Base-by-base conservation (phyloP, 2,797 vertebrate species). In the Manis crassicaudata region DNA sequence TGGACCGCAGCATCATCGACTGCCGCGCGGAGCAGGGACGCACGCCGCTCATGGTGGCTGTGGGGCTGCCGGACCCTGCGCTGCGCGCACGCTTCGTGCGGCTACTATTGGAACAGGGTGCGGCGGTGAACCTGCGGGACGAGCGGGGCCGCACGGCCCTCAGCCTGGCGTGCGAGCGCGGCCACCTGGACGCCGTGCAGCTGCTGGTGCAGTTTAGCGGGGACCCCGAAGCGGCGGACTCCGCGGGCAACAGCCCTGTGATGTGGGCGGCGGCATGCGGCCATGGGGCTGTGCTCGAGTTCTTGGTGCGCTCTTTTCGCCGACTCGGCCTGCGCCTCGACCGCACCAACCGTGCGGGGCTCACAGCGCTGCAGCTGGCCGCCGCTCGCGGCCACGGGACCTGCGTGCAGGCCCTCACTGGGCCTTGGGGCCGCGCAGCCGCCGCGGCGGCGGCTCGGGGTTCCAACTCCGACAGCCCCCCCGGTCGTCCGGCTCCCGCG, bases 1-100 rank as follows among this genome's bases (percentile, higher is more conserved):
- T 99, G 98, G 99, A 99, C 37, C 99, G 99, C 43, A 99, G 99
- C 92, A 99, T 99, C 94, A 99, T 99, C 96, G 99, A 99, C 98
- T 99, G 99, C 3, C 99, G 99, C 84, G 98, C 99, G 0, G 99
- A 99, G 94, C 99, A 99, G 96, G 99, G 98, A 92, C 99, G 99
- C 90, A 99, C 99, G 12, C 99, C 99, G 1, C 99, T 99, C 79
- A 99, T 99, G 99, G 98, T 98, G 12, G 99, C 99, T 0, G 99
- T 99, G 68, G 98, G 98, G 92, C 98, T 99, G 72, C 99, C 98
- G 90, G 99, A 99, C 73, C 96, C 98, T 0, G 98, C 98, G 13
- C 98, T 98, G 77, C 98, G 99, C 80, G 76, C 98, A 73, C 99
- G 99, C 97, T 99, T 99, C 96, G 99, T 99, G 77, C 98, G 98